phyloP scores from a whole-genome alignment of 2,797 vertebrate species.

The Phalanger gymnotis region DNA sequence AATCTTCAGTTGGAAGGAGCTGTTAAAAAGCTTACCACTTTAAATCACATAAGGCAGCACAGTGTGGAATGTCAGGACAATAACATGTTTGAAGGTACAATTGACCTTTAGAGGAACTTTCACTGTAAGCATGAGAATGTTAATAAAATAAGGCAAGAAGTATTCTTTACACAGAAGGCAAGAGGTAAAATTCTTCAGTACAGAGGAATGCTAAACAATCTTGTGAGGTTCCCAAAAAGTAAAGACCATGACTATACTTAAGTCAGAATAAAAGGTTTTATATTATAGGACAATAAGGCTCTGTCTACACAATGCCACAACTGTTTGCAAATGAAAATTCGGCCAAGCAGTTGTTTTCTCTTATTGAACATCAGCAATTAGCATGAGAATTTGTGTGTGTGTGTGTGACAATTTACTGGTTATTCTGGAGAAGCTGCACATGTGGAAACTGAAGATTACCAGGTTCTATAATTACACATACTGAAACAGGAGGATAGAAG shows the following conservation, averaged over 20 bases:
- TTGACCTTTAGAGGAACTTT: constrained; percentile 36
- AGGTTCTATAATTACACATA: not conserved
- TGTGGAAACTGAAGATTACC: not conserved
- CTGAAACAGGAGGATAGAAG: not conserved
- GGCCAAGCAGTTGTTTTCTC: constrained; percentile 30
- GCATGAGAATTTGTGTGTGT: not conserved
- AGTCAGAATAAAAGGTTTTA: not conserved
- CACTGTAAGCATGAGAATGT: not conserved
- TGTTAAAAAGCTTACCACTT: not conserved
- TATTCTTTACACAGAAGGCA: constrained; percentile 19
- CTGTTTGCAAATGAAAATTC: not conserved
- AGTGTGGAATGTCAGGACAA: constrained; percentile 26
- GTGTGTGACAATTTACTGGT: not conserved
- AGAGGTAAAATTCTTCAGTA: constrained; percentile 18
- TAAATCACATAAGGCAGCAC: constrained; percentile 16
- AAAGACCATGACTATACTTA: constrained; percentile 18
- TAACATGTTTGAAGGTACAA: not conserved
- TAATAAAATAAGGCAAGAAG: constrained; percentile 28
- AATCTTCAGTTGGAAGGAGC: not conserved
- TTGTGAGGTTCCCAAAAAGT: constrained; percentile 8
- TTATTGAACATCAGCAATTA: constrained; percentile 14
- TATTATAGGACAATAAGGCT: not conserved
- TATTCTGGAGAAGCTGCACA: not conserved
- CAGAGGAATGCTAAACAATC: not conserved
- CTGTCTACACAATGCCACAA: not conserved